Conservation (phyloP, 2,888 invertebrate species). For the Patella pellucida region DNA sequence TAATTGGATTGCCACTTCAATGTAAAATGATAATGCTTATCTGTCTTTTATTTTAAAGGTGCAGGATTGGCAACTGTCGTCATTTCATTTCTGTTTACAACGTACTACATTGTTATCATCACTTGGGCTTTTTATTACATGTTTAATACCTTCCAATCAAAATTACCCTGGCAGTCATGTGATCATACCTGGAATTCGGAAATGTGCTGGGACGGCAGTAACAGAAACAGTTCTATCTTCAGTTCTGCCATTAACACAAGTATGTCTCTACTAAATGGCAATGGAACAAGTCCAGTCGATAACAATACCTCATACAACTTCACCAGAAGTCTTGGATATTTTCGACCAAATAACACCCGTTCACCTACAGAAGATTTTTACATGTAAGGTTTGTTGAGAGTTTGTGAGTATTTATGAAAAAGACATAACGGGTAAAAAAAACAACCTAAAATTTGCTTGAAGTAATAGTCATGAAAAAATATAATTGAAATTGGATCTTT, state of each 20-base stretch:
- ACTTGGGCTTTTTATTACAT: conserved; percentile 95
- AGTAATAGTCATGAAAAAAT: too few relatives aligned
- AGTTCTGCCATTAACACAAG: too few relatives aligned
- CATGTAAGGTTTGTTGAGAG: conserved; percentile 77
- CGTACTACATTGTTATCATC: conserved; percentile 95
- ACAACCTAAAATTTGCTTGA: too few relatives aligned
- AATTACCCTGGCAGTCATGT: conserved; percentile 92
- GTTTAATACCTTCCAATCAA: conserved; percentile 86
- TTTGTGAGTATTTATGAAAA: too few relatives aligned
- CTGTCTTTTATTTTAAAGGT: conserved; percentile 75
- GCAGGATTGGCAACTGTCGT: conserved; percentile 93
- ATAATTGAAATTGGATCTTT: too few relatives aligned
- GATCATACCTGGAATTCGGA: conserved; percentile 87
- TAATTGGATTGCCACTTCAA: too few relatives aligned
- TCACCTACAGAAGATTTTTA: conserved; percentile 94
- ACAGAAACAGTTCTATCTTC: not conserved
- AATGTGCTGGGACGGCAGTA: conserved; percentile 80
- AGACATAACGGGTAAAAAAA: too few relatives aligned
- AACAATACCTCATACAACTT: conserved; percentile 24
- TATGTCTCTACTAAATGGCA: not conserved
- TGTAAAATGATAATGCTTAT: too few relatives aligned
- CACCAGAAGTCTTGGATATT: conserved; percentile 22
- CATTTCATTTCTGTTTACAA: conserved; percentile 94
- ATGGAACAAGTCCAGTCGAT: not conserved
- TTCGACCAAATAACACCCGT: conserved; percentile 80